These are phyloP conservation scores for Dendronephthya gigantea DNA, from an alignment of 64 coral and sea anemone species.

Conservation along the genomic window DNA sequence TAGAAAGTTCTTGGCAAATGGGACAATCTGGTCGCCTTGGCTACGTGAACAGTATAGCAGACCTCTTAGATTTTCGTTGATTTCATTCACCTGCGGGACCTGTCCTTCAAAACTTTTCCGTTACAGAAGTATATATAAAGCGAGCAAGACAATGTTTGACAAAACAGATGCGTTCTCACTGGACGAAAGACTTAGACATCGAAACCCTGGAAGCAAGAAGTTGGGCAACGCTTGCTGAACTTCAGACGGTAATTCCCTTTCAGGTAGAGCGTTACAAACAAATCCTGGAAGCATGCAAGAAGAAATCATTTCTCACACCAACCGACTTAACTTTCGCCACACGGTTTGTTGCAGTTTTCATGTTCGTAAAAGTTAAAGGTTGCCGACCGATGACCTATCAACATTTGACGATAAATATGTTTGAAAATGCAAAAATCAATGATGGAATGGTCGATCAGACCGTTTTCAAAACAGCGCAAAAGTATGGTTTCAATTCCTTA, in stretches of 20 bases:
- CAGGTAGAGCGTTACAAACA: neutral
- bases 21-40: constrained; percentile 35
- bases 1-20: constrained; percentile 13
- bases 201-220: neutral
- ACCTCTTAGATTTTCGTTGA: constrained; percentile 37
- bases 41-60: constrained; percentile 21
- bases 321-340: neutral
- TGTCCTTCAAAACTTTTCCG: neutral
- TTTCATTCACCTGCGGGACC: neutral
- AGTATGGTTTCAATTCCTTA: constrained; percentile 18
- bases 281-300: neutral
- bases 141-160: neutral
- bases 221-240: constrained; percentile 11
- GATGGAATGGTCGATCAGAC: constrained; percentile 28
- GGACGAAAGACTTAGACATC: neutral
- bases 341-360: neutral
- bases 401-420: constrained; percentile 3
- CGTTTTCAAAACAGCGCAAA: constrained; percentile 15
- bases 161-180: constrained; percentile 12
- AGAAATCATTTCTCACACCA: neutral
- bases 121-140: constrained; percentile 14
- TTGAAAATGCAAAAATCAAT: constrained; percentile 18
- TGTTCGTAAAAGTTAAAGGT: constrained; percentile 26
- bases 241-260: neutral
- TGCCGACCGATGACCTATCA: constrained; percentile 32